Conservation (phyloP, 2,888 invertebrate genomes). For the Torymus texanus region DNA sequence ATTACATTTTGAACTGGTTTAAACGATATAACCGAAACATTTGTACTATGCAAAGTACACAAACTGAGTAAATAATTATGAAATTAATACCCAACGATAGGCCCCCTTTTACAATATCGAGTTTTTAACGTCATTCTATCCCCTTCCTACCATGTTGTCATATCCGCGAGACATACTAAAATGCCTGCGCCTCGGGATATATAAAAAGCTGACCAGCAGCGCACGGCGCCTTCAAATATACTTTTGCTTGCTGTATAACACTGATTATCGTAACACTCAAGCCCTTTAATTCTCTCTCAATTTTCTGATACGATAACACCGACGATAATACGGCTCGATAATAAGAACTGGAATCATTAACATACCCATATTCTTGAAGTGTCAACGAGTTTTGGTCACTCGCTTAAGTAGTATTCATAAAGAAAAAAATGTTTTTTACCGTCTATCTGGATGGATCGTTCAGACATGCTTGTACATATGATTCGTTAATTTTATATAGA, state of each 20-base stretch:
- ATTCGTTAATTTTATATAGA: conserved; percentile 44
- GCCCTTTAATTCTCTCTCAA: background rate
- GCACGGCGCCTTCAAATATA: conserved; percentile 20
- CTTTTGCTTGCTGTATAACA: conserved; percentile 23
- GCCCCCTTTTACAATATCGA: conserved; percentile 15
- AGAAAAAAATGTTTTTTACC: conserved; percentile 23
- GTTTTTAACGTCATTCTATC: conserved; percentile 42
- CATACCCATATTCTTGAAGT: conserved; percentile 50
- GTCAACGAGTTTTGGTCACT: conserved; percentile 18
- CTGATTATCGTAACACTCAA: conserved; percentile 44
- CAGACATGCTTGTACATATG: conserved; percentile 25
- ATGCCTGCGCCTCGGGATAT: conserved; percentile 16
- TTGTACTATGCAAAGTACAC: background rate
- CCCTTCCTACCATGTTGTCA: conserved; percentile 36
- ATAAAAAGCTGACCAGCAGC: conserved; percentile 46
- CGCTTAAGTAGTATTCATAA: conserved; percentile 27
- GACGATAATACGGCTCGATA: conserved; percentile 56
- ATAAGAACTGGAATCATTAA: conserved; percentile 59
- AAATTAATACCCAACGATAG: conserved; percentile 14
- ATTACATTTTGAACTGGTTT: too few relatives aligned
- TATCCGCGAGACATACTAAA: conserved; percentile 24
- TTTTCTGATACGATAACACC: conserved; percentile 52
- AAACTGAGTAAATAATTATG: background rate
- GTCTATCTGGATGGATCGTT: conserved; percentile 47
- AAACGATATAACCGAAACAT: too few relatives aligned